phyloP scores from a whole-genome alignment of 1,140 invertebrate genomes.

The Meloidogyne floridensis region DNA sequence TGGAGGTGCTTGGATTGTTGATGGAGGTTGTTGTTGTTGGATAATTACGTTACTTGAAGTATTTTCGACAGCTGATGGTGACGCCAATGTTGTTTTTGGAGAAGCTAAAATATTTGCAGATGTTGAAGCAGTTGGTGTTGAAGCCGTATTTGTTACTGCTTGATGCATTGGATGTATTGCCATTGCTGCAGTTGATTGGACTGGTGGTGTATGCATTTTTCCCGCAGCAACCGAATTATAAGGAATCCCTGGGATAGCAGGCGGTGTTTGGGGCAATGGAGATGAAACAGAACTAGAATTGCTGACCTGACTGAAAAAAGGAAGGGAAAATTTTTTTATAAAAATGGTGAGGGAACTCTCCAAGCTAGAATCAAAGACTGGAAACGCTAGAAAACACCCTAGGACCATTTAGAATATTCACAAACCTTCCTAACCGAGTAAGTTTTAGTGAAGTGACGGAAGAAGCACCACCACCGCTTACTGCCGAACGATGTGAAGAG shows the following conservation, averaged over 20 bases:
- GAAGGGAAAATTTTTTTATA: too few relatives aligned
- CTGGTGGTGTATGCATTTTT: constrained; percentile 32
- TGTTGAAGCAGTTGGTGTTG: constrained; percentile 27
- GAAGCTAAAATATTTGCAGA: constrained; percentile 11
- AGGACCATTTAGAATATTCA: too few relatives aligned
- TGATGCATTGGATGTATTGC: constrained; percentile 47
- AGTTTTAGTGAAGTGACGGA: constrained; percentile 25
- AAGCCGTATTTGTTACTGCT: constrained; percentile 19
- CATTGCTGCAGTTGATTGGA: constrained; percentile 30
- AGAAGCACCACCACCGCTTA: constrained; percentile 12
- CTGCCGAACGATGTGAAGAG: constrained; percentile 11
- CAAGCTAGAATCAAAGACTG: too few relatives aligned
- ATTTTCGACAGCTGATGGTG: constrained; percentile 1
- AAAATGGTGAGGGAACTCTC: too few relatives aligned
- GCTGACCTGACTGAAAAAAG: constrained; percentile 47
- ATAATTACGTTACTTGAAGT: not conserved
- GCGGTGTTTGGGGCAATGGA: constrained; percentile 64
- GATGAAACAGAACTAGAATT: constrained; percentile 48
- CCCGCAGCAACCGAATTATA: constrained; percentile 66
- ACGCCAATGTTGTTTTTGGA: not conserved
- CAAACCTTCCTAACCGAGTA: constrained; percentile 43
- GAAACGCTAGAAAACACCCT: too few relatives aligned
- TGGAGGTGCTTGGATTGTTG: not conserved
- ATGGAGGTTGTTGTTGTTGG: not conserved
- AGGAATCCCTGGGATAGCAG: constrained; percentile 68